Percentiles rank a stretch among this genome's conserved stretches.
These are phyloP conservation scores for Amphiprion ocellaris DNA, from an alignment of 2,113 vertebrate genomes.

Conservation along the genomic window DNA sequence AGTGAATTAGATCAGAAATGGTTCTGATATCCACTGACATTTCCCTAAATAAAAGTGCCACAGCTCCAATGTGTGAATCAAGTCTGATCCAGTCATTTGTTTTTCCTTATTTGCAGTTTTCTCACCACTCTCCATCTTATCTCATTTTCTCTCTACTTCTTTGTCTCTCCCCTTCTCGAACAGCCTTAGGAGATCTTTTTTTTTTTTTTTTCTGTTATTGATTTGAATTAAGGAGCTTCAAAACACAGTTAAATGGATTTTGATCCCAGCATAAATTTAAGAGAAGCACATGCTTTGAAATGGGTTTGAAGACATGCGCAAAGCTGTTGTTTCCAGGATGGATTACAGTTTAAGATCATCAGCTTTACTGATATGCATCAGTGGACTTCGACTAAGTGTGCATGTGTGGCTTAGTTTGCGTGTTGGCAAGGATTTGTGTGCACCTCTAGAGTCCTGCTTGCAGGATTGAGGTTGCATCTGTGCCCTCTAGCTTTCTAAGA, in stretches of 20 bases:
- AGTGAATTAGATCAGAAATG: conserved; percentile 13
- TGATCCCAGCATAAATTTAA: conserved; percentile 55
- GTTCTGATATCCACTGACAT: not conserved
- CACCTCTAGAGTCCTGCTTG: conserved; percentile 19
- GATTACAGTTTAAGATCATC: conserved; percentile 73
- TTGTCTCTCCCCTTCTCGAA: conserved; percentile 4
- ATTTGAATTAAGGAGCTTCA: conserved; percentile 67
- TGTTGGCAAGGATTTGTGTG: conserved; percentile 34
- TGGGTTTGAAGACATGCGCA: conserved; percentile 36
- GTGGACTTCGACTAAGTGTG: conserved; percentile 52
- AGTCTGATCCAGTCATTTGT: conserved; percentile 31
- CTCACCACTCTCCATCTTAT: not conserved
- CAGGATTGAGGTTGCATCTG: conserved; percentile 10
- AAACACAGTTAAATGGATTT: conserved; percentile 64
- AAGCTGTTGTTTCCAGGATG: conserved; percentile 48
- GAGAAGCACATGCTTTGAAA: conserved; percentile 46
- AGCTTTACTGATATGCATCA: conserved; percentile 66
- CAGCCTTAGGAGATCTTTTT: conserved; percentile 25
- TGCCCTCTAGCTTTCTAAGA: conserved; percentile 38
- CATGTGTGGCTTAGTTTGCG: conserved; percentile 12
- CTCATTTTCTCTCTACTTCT: not conserved
- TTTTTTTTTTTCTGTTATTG: conserved; percentile 38
- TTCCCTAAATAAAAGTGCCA: conserved; percentile 13
- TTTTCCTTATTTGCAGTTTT: conserved; percentile 26
- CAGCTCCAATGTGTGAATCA: conserved; percentile 19